Base-by-base conservation (phyloP, 2,888 invertebrate species). In the Cerastoderma edule region DNA sequence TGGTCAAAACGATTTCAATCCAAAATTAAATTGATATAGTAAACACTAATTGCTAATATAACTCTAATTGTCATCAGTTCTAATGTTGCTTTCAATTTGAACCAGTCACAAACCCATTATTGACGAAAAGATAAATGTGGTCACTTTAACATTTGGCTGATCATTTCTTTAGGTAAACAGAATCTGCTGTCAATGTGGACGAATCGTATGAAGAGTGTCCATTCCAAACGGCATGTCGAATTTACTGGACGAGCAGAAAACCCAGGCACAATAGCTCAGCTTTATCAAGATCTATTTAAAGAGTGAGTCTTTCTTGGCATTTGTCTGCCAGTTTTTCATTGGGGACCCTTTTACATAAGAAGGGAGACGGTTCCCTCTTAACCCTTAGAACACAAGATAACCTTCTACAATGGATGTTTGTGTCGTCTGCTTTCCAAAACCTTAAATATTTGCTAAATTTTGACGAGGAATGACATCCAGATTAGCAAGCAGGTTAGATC, bases 161-260 rank as follows among this genome's bases (percentile, higher is more conserved):
- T n/a, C n/a, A n/a, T 33, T 6, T 50, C 66, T 54, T 13, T 78
- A 83, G 86, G 83, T n/a, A 79, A 83, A 57, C 88, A 89, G 77
- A 92, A 89, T 93, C 95, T 95, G 91, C 94, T 91, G 93, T 96
- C 90, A 89, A 95, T 93, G 90, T 97, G 95, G 95, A 95, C 90
- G 92, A 95, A 92, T 93, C 95, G 85, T 86, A 92, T 94, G 22
- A 91, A 91, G 50, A 82, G 89, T 2, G 90, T 93, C 8, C 91
- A 93, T 71, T 89, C 92, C 0, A 93, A 93, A 16, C 94, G 94
- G 68, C 94, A 95, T 44, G 93, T 94, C 16, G 95, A 95, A 60
- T 95, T 96, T 90, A 93, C 93, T 35, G 95, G 95, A 0, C 91
- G 95, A 69, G 67, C 78, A 6, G 89, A 90, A 44, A 85, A 83